These are phyloP conservation scores for Polymixis flavicincta DNA, from an alignment of 2,888 invertebrate species.

Conservation along the genomic window DNA sequence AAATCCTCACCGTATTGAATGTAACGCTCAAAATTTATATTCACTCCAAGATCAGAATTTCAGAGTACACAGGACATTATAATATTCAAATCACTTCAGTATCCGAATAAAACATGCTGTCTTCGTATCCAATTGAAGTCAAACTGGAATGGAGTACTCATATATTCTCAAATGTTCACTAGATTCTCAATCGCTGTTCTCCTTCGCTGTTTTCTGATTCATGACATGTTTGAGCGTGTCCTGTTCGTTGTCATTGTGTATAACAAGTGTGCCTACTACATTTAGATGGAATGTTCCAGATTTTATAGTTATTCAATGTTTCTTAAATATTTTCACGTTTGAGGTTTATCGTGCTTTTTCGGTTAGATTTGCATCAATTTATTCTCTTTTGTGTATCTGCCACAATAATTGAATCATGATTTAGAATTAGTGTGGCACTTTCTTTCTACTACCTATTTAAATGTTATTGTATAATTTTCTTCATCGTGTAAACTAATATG, in stretches of 20 bases:
- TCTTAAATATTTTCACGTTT: not conserved
- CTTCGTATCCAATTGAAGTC: constrained; percentile 55
- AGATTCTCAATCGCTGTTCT: constrained; percentile 35
- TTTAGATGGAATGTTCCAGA: not conserved
- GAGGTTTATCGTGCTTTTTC: not conserved
- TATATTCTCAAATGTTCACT: constrained; percentile 37
- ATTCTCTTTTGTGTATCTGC: not conserved
- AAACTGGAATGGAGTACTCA: constrained; percentile 51
- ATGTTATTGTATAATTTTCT: not conserved
- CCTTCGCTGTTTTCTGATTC: constrained; percentile 42
- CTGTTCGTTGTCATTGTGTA: constrained; percentile 25
- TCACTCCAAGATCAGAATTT: constrained; percentile 52
- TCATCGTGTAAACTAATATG: not conserved
- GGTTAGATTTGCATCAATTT: not conserved
- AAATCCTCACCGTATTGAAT: constrained; percentile 28
- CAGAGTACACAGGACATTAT: constrained; percentile 51
- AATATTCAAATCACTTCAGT: constrained; percentile 54
- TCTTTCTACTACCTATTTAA: not conserved
- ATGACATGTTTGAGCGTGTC: constrained; percentile 39
- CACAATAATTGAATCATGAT: not conserved
- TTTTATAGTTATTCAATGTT: not conserved
- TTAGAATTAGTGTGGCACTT: not conserved
- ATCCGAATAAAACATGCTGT: constrained; percentile 55
- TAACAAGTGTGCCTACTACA: constrained; percentile 7
- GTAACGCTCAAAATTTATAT: constrained; percentile 43